Evolutionary conservation across 2,888 invertebrate species (phyloP).

Genomic region (Biston betularia): DNA sequence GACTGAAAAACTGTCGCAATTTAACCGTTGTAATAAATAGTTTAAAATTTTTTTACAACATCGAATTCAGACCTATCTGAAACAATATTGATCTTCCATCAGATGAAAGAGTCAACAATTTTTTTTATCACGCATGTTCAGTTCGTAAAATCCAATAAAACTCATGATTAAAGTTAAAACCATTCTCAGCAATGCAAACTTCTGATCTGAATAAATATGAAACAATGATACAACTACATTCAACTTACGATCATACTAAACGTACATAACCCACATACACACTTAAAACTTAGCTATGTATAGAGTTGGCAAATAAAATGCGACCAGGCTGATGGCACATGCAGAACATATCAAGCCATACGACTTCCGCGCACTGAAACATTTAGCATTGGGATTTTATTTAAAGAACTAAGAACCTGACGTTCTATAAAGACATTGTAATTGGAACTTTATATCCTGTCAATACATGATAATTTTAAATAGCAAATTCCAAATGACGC

Average conservation of each 20-base stretch:
- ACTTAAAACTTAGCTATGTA: constrained; percentile 23
- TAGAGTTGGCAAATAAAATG: constrained; percentile 65
- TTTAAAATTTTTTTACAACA: too few relatives aligned
- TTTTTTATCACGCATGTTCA: too few relatives aligned
- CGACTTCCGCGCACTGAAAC: constrained; percentile 4
- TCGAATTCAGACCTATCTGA: too few relatives aligned
- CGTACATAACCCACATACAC: constrained; percentile 40
- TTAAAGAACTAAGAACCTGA: neutral
- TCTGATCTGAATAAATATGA: neutral
- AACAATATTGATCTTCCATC: neutral
- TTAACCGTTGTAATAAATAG: too few relatives aligned
- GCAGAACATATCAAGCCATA: constrained; percentile 38
- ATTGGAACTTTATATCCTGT: neutral
- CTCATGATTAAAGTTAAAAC: neutral
- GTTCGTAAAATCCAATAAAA: neutral
- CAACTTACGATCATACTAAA: constrained; percentile 21
- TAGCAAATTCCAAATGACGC: neutral
- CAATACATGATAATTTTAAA: neutral
- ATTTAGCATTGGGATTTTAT: constrained; percentile 16
- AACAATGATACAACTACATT: constrained; percentile 12
- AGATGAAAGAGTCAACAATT: neutral
- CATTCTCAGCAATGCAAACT: neutral
- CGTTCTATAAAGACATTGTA: neutral
- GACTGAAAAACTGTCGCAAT: neutral
- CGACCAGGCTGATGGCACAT: constrained; percentile 58